Base-by-base conservation (phyloP, 1,140 invertebrate genomes). In the Tetranychus cinnabarinus region DNA sequence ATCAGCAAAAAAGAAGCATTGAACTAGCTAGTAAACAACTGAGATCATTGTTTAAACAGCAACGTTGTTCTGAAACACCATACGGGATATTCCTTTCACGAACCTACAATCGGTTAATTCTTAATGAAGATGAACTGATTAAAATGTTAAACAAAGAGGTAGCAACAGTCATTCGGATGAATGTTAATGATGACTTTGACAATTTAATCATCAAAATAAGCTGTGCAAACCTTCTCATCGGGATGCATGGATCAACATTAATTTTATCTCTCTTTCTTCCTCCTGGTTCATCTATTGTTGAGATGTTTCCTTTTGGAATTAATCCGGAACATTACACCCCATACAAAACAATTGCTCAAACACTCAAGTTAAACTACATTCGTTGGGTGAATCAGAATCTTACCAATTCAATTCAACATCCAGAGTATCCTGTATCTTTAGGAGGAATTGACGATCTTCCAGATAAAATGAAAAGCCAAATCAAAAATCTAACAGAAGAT, bases 111-210 rank as follows among this genome's bases (percentile, higher is more conserved):
- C 62, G 77, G n/a, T 68, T 67, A 64, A 76, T 78, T 59, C 45
- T 77, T 10, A 78, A 78, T 69, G 71, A 76, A 65, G 64, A 66
- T 36, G 69, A 73, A 55, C 62, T 78, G 4, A 67, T 68, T 10
- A 48, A 69, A 42, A 58, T 46, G 6, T 60, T 77, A 37, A 61
- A 65, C 2, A 31, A n/a, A 23, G 8, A n/a, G 7, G n/a, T 2
- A n/a, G 23, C 8, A 23, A 12, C 50, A 31, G n/a, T 52, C 7
- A 52, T 52, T 31, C 12, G 7, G n/a, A 52, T 52, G 50, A 52
- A n/a, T 2, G 50, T 52, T 31, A 33, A 52, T 33, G n/a, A 31
- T 33, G 23, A 52, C 23, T n/a, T 52, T n/a, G n/a, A 8, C 31
- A 13, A n/a, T n/a, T n/a, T 52, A 33, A 52, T 52, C 23, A 33